Base-by-base conservation (phyloP, 2,888 invertebrate genomes). In the Troides aeacus region DNA sequence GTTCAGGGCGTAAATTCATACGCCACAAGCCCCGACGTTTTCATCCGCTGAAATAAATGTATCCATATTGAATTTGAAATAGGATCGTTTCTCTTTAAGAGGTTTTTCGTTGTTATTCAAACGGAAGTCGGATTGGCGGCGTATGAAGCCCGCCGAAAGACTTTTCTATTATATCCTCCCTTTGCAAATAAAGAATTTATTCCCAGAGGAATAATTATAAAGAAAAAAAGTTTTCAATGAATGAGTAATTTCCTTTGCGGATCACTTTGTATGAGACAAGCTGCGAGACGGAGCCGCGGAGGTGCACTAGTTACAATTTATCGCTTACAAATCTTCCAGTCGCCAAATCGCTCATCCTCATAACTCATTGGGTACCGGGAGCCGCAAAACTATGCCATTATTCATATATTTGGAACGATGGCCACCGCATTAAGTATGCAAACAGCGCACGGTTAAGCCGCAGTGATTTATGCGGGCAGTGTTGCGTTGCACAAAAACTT, bases 31-130 rank as follows among this genome's bases (percentile, higher is more conserved):
- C 30, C 50, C 60, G 30, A 30, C 30, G 18, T 60, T 12, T 18
- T 60, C 60, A 60, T 53, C 42, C 21, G 42, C n/a, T 21, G 18
- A 64, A 24, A 53, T 30, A 36, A 56, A 53, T 53, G 17, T 36
- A 64, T 61, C 61, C 42, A 42, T 66, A 66, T 60, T 66, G 66
- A 66, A 66, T 66, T 66, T 66, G 50, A 66, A 66, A 66, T 66
- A 50, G 59, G 59, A 66, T 60, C 60, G 59, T 50, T 66, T 46
- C 17, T 60, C 50, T 66, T 50, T 60, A 66, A 30, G 46, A 50
- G 60, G 60, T 66, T 59, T 66, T 66, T 46, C 59, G 65, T 66
- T 66, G 50, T 60, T 30, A 60, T 50, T 50, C 66, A 50, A 66
- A 23, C 60, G 60, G 46, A 60, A 24, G 60, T 18, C 66, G 60